Conservation (phyloP, 2,888 invertebrate species). For the Acleris emargana region DNA sequence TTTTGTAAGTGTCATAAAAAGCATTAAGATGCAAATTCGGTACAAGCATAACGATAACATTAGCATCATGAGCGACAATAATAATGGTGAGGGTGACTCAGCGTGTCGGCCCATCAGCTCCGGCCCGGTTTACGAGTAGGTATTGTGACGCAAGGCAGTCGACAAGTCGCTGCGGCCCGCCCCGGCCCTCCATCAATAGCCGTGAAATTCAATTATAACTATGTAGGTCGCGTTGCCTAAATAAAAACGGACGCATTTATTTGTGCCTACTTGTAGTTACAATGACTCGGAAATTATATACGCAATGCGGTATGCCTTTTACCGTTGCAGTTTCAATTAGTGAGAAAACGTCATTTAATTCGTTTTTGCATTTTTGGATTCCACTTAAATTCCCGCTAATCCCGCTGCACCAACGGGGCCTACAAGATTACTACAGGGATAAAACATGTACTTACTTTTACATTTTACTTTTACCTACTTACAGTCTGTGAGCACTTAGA, state of each 20-base stretch:
- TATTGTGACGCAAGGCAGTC: conserved; percentile 65
- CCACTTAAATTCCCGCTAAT: too few species aligned
- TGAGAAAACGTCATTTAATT: neutral
- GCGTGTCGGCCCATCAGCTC: conserved; percentile 73
- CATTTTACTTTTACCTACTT: too few species aligned
- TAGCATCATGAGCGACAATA: conserved; percentile 79
- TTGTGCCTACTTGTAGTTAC: conserved; percentile 23
- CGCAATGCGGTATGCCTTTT: conserved; percentile 2
- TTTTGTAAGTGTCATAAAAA: conserved; percentile 58
- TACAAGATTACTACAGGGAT: too few species aligned
- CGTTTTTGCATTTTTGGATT: too few species aligned
- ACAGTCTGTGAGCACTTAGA: too few species aligned
- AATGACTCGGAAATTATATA: conserved; percentile 24
- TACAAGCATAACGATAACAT: conserved; percentile 79
- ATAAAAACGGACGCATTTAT: conserved; percentile 44
- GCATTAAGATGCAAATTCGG: conserved; percentile 79
- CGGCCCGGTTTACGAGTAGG: conserved; percentile 45
- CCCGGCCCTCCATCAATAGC: conserved; percentile 76
- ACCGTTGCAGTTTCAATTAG: conserved; percentile 1
- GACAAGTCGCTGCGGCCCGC: conserved; percentile 74
- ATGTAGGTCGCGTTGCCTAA: conserved; percentile 56
- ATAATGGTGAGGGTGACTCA: conserved; percentile 68
- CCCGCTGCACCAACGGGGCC: too few species aligned
- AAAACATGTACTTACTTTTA: too few species aligned
- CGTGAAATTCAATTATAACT: conserved; percentile 76